Percentiles rank a stretch among this genome's conserved stretches.
phyloP scores from a whole-genome alignment of 2,113 vertebrate species.

The Typhlomys cinereus region DNA sequence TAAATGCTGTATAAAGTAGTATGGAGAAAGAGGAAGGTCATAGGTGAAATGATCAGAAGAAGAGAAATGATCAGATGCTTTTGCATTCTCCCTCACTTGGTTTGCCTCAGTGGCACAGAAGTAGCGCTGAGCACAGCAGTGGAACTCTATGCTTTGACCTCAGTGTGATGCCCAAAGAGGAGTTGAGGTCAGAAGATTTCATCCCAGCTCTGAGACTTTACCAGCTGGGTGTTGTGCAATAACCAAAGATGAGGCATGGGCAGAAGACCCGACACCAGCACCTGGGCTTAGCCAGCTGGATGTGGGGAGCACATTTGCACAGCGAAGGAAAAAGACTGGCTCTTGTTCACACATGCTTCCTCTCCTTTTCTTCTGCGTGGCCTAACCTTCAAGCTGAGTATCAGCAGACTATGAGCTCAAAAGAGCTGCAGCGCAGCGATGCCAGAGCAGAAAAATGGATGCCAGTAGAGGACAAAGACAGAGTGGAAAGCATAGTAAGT shows the following conservation, averaged over 20 bases:
- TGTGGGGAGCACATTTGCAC: neutral
- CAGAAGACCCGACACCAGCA: neutral
- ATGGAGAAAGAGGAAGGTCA: neutral
- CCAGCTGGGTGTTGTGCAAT: neutral
- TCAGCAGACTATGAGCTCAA: neutral
- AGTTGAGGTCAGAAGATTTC: neutral
- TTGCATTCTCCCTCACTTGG: neutral
- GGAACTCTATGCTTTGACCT: neutral
- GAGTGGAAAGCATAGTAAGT: neutral
- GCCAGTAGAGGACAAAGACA: neutral
- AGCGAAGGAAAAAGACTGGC: neutral
- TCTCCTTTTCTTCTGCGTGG: neutral
- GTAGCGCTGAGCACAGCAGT: neutral
- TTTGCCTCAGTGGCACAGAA: neutral
- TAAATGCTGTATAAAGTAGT: neutral
- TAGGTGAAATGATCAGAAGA: neutral
- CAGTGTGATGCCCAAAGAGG: neutral
- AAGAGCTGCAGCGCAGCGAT: neutral
- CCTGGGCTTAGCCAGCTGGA: neutral
- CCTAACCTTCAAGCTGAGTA: neutral
- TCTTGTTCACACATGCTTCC: neutral
- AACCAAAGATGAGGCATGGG: neutral
- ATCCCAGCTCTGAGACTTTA: neutral
- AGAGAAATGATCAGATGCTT: neutral
- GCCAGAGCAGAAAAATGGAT: neutral